Percentiles rank a stretch among this genome's conserved stretches.
Evolutionary conservation across 2,888 invertebrate genomes (phyloP).

Genomic region (Hyalella azteca): DNA sequence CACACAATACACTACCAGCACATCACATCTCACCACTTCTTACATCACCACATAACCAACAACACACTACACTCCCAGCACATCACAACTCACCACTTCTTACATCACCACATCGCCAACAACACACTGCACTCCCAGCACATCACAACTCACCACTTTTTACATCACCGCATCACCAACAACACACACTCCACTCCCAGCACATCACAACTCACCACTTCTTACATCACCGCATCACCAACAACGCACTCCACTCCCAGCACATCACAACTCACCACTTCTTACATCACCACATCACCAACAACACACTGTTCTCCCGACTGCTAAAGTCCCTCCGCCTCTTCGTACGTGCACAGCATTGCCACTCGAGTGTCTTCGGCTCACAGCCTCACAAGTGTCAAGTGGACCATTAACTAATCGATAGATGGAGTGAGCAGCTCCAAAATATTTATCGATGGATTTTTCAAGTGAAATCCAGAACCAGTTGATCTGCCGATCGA

Average conservation of each 20-base stretch:
- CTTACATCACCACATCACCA: not conserved
- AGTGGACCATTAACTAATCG: conserved; percentile 33
- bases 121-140: too few species aligned
- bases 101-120: not conserved
- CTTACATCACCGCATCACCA: not conserved
- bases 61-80: not conserved
- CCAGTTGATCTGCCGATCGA: conserved; percentile 5
- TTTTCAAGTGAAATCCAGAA: not conserved
- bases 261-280: not conserved
- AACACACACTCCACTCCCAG: not conserved
- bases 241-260: not conserved
- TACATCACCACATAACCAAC: not conserved
- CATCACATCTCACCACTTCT: not conserved
- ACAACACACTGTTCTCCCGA: not conserved
- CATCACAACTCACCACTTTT: not conserved
- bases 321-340: not conserved
- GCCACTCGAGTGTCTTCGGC: too few species aligned
- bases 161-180: not conserved
- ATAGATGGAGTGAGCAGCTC: conserved; percentile 25
- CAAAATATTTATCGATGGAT: conserved; percentile 29
- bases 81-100: not conserved
- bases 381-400: not conserved
- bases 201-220: not conserved
- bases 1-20: not conserved
- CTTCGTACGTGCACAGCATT: not conserved